A percentile compares a stretch with the other conserved stretches of the same genome.
These are phyloP conservation scores for Mobula hypostoma DNA, from an alignment of 2,113 vertebrate species.

Conservation along the genomic window DNA sequence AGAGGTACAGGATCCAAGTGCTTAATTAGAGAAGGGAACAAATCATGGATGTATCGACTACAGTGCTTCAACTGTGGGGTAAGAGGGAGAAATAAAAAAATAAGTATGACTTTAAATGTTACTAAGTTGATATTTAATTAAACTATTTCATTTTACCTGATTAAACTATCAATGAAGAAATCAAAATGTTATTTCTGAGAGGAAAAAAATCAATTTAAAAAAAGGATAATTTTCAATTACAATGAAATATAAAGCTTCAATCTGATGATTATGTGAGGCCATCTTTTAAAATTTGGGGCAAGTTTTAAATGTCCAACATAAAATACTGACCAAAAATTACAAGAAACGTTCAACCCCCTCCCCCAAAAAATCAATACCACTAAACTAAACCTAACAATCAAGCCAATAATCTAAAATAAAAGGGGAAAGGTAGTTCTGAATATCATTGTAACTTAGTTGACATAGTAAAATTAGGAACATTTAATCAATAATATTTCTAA, in stretches of 20 bases:
- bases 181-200: not conserved
- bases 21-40: conserved; percentile 96
- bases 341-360: not conserved
- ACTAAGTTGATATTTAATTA: not conserved
- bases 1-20: conserved; percentile 96
- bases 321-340: not conserved
- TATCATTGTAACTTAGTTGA: not conserved
- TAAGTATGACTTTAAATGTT: not conserved
- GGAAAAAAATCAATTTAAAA: not conserved
- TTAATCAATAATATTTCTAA: not conserved
- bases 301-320: not conserved
- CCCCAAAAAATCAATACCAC: not conserved
- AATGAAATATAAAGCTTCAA: not conserved
- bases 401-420: not conserved
- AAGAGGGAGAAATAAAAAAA: conserved; percentile 38
- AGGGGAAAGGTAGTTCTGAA: not conserved
- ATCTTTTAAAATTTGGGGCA: not conserved
- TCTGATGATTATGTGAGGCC: not conserved
- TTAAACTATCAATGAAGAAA: not conserved
- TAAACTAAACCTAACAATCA: not conserved
- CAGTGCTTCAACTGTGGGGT: conserved; percentile 85
- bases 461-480: not conserved
- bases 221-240: not conserved
- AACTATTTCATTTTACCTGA: not conserved
- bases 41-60: conserved; percentile 96